Evolutionary conservation across 2,888 invertebrate species (phyloP), one percentile per base, ranked within the genome.

Genomic region (Drosophila setosimentum): DNA sequence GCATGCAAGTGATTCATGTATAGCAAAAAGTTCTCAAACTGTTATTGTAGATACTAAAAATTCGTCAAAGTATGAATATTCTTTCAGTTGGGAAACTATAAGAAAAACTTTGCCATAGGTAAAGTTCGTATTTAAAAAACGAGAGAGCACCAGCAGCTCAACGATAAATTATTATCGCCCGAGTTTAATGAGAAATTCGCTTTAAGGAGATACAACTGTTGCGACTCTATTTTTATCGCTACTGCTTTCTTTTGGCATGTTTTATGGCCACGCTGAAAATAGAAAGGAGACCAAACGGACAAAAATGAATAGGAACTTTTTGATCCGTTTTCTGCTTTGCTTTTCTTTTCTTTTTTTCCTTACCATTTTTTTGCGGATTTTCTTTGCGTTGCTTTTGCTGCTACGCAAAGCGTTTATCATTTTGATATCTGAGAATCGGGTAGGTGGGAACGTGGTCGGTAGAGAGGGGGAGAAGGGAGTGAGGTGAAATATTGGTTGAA

Each of bases 221-320:
- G 57, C 51, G 35, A 37, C 8, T 33, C 21, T 32, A 62, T 50
- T 33, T 35, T 49, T 45, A 65, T 63, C 67, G 68, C 73, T 79
- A 7, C 24, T 78, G 76, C 88, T 83, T 85, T 87, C 24, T 83
- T 83, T 78, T 83, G 88, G 81, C 85, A 85, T 89, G 81, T 81
- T 81, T 85, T 87, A 87, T 85, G 73, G 68, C 61, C 61, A 68
- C 76, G 45, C 59, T 45, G 60, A 74, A 72, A 71, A 71, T 76
- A 73, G 63, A 68, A 72, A 62, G 50, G 29, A 50, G 50, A 58
- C 50, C 53, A 63, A 68, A 64, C 37, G 55, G 65, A 5, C 37
- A n/a, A 83, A 87, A 89, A 89, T 83, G 85, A 89, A 89, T 84
- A 63, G 81, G 73, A 73, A 78, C 76, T 75, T 81, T 62, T 51